Base-by-base conservation (phyloP, 2,888 invertebrate genomes). In the Malthinus seriepunctatus region DNA sequence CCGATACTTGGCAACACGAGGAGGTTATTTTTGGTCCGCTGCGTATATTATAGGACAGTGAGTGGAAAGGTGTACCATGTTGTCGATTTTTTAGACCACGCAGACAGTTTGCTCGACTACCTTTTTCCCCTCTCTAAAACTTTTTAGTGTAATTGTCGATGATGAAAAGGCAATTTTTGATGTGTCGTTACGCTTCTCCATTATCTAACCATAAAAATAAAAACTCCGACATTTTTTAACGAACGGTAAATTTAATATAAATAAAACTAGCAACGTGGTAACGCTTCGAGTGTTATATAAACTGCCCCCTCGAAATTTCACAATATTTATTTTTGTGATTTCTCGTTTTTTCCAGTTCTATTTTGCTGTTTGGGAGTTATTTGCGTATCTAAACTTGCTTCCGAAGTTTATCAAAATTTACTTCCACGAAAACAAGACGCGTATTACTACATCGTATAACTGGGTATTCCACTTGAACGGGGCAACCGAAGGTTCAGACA, bases 371-470 rank as follows among this genome's bases (percentile, higher is more conserved):
- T 5, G n/a, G n/a, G 23, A 23, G 23, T 23, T 5, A 5, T 23
- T 3, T 5, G 23, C 23, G 23, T 23, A 23, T 23, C 23, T 3
- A 23, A 23, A 23, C 23, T 23, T 5, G 23, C 23, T 5, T 23
- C 23, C 23, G 5, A 23, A 23, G 14, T 31, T 15, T 34, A 54
- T 61, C 57, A 51, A 61, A 65, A 57, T 48, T 56, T 63, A 66
- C 71, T 76, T 75, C 75, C 72, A 63, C 66, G 71, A 72, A 23
- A 73, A 73, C 72, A 70, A 71, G 72, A 72, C 73, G 73, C 73
- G 68, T 70, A 73, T 71, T 74, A 74, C 74, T 75, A 75, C 68
- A 71, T 73, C 74, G 73, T 74, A 72, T 75, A 75, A 74, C 75
- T 74, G 75, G 73, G 74, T 73, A 72, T 73, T 69, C 72, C 69